phyloP scores from a whole-genome alignment of 2,888 invertebrate genomes.

The Xestia ashworthii region DNA sequence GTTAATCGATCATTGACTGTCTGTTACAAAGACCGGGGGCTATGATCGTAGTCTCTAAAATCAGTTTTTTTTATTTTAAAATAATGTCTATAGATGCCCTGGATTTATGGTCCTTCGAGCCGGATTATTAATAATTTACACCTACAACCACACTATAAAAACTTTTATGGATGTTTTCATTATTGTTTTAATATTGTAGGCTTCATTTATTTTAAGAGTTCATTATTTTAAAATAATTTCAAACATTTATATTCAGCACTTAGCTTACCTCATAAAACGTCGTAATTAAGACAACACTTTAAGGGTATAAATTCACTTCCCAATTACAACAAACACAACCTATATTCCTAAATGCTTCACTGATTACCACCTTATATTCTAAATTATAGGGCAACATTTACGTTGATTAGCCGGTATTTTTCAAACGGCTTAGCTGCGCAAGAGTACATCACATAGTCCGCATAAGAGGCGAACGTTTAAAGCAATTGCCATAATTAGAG shows the following conservation, averaged over 20 bases:
- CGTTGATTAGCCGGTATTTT: constrained; percentile 53
- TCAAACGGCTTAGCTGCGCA: constrained; percentile 42
- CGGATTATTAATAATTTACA: neutral
- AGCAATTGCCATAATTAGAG: constrained; percentile 69
- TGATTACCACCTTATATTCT: constrained; percentile 37
- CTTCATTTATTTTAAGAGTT: neutral
- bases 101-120: neutral
- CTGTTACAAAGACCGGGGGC: neutral
- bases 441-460: constrained; percentile 62
- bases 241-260: neutral
- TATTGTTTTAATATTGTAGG: neutral
- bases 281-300: neutral
- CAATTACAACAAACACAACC: constrained; percentile 7
- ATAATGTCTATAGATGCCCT: neutral
- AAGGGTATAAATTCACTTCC: neutral
- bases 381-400: constrained; percentile 65
- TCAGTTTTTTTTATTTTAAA: neutral
- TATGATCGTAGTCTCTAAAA: neutral
- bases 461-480: constrained; percentile 62
- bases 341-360: constrained; percentile 23
- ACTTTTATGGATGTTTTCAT: neutral
- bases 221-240: neutral
- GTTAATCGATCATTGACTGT: constrained; percentile 33
- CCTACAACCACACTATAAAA: neutral
- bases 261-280: constrained; percentile 18